Evolutionary conservation across 1,140 invertebrate species (phyloP).

Genomic region (Cyrtorhinus lividipennis): DNA sequence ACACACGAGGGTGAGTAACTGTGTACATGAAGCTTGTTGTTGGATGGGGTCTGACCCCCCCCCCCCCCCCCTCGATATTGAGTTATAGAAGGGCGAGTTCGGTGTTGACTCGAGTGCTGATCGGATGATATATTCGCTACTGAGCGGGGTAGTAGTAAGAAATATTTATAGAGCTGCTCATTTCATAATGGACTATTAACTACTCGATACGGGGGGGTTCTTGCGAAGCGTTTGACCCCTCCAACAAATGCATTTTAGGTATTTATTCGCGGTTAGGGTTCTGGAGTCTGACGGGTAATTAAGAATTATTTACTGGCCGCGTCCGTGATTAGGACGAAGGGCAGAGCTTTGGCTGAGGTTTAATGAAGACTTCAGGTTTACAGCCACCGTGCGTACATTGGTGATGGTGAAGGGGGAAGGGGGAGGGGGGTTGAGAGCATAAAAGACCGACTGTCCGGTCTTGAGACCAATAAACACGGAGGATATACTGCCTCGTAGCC

Average conservation of each 20-base stretch:
- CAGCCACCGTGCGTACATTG: too few species aligned
- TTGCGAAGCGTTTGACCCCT: background rate
- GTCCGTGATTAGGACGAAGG: background rate
- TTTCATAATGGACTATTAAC: constrained; percentile 5
- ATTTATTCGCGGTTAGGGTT: background rate
- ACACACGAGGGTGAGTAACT: constrained; percentile 41
- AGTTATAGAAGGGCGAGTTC: background rate
- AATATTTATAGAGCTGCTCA: background rate
- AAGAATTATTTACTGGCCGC: background rate
- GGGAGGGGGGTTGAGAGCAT: background rate
- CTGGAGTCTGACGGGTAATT: constrained; percentile 2
- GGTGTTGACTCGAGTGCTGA: background rate
- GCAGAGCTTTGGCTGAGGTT: background rate
- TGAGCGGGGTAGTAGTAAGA: background rate
- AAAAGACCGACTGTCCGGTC: background rate
- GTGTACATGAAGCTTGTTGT: too few species aligned
- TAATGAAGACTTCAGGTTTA: constrained; percentile 10
- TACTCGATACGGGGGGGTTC: background rate
- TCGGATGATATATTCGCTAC: too few species aligned
- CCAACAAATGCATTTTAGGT: background rate
- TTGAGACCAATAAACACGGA: background rate
- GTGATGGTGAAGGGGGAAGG: too few species aligned
- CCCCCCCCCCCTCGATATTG: background rate
- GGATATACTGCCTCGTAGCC: background rate
- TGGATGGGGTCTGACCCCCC: too few species aligned